These are phyloP conservation scores for Vimba vimba DNA, from an alignment of 2,113 vertebrate genomes.

Conservation along the genomic window DNA sequence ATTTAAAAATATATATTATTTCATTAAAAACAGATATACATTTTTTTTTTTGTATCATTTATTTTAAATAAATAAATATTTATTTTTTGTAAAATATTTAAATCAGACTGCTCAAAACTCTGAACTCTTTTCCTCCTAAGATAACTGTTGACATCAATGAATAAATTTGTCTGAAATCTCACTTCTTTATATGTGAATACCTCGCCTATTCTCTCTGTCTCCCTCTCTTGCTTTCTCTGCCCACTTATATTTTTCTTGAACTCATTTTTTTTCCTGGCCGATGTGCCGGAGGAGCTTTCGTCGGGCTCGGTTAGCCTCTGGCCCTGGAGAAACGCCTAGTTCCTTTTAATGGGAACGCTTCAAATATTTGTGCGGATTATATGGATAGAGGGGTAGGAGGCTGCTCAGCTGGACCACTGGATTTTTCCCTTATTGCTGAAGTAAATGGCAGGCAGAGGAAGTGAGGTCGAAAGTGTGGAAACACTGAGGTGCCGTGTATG, in stretches of 20 bases:
- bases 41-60: background rate
- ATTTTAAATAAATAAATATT: background rate
- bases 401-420: conserved; percentile 42
- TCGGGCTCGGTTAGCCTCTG: conserved; percentile 58
- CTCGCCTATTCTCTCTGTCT: conserved; percentile 11
- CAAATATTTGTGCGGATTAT: conserved; percentile 64
- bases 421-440: conserved; percentile 41
- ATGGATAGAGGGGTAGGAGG: conserved; percentile 55
- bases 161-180: background rate
- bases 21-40: background rate
- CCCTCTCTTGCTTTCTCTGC: conserved; percentile 11
- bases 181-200: conserved; percentile 14
- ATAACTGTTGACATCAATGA: conserved; percentile 45
- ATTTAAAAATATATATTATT: background rate
- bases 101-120: too few relatives aligned
- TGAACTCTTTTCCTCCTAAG: conserved; percentile 11
- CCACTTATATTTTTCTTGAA: conserved; percentile 14
- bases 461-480: conserved; percentile 22
- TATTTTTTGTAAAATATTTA: too few relatives aligned
- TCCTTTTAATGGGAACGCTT: conserved; percentile 56
- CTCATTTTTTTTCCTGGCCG: conserved; percentile 48
- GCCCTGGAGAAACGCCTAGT: conserved; percentile 56
- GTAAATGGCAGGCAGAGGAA: conserved; percentile 28
- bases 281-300: conserved; percentile 42
- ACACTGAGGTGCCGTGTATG: conserved; percentile 32